Percentiles rank a stretch among this genome's conserved stretches.
Evolutionary conservation across 2,113 vertebrate species (phyloP).

Genomic region (Mormyrus lacerda): DNA sequence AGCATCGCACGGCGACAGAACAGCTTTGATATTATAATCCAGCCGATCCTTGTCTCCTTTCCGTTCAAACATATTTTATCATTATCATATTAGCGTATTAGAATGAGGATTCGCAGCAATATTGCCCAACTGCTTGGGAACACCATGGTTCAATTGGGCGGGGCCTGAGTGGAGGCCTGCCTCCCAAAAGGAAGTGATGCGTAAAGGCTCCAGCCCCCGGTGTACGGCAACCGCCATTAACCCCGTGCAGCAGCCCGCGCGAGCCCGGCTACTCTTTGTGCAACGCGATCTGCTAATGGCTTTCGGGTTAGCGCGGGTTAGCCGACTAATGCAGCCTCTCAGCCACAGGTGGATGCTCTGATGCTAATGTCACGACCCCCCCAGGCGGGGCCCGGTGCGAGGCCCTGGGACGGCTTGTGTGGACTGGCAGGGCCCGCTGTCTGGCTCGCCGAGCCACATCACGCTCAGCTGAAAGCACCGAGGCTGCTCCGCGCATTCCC

Average conservation of each 20-base stretch:
- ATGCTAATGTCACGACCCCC: not conserved
- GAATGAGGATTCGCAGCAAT: not conserved
- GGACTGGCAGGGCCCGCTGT: not conserved
- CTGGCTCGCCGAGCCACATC: not conserved
- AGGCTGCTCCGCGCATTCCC: not conserved
- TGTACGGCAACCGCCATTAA: conserved; percentile 4
- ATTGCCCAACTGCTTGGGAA: not conserved
- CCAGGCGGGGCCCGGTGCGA: not conserved
- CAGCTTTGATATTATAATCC: not conserved
- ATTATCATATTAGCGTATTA: not conserved
- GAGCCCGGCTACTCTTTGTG: conserved; percentile 3
- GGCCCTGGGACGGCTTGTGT: not conserved
- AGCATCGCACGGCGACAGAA: not conserved
- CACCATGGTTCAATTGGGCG: not conserved
- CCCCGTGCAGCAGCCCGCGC: not conserved
- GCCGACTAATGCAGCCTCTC: conserved; percentile 7
- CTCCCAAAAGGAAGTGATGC: conserved; percentile 1
- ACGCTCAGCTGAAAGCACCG: not conserved
- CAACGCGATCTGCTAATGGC: conserved; percentile 17
- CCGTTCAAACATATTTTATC: not conserved
- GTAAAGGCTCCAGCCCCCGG: not conserved
- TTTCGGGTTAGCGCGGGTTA: conserved; percentile 6
- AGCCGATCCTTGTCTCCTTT: not conserved
- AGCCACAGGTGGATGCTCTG: not conserved
- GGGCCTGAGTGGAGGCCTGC: not conserved